A percentile compares a stretch with the other conserved stretches of the same genome.
These are phyloP conservation scores for Dromiciops gliroides DNA, from an alignment of 2,113 vertebrate species.

Conservation along the genomic window DNA sequence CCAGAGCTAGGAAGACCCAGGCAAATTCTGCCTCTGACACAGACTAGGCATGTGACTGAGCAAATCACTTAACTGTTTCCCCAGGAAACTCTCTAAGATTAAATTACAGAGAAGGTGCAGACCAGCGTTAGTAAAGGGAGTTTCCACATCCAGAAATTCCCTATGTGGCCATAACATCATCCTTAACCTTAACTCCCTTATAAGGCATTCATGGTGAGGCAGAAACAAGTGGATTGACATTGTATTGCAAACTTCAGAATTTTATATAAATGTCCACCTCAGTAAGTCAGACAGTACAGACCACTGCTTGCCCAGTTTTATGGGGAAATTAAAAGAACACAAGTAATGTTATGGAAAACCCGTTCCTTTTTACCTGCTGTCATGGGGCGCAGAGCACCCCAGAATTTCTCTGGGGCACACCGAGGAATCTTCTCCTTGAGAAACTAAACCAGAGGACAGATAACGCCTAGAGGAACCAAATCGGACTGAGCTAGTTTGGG, in stretches of 20 bases:
- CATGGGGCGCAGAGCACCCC: too few relatives aligned
- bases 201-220: background rate
- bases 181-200: background rate
- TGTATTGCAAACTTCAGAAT: conserved; percentile 2
- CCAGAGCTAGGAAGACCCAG: background rate
- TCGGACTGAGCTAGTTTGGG: too few relatives aligned
- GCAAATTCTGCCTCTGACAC: background rate
- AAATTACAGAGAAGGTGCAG: background rate
- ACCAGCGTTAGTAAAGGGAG: background rate
- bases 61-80: background rate
- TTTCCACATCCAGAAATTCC: background rate
- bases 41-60: background rate
- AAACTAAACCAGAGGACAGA: too few relatives aligned
- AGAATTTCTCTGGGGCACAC: too few relatives aligned
- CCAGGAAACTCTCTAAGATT: background rate
- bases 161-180: background rate
- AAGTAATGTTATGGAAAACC: background rate
- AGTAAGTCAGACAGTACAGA: background rate
- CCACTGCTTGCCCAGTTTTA: background rate
- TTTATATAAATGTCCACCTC: background rate
- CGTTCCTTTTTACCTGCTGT: background rate
- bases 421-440: too few relatives aligned
- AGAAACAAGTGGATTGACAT: background rate
- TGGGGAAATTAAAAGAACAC: background rate
- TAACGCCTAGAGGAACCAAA: too few relatives aligned